Percentiles rank a stretch among this genome's conserved stretches.
Conservation (phyloP, 2,797 vertebrate species). For the Chrysocyon brachyurus region DNA sequence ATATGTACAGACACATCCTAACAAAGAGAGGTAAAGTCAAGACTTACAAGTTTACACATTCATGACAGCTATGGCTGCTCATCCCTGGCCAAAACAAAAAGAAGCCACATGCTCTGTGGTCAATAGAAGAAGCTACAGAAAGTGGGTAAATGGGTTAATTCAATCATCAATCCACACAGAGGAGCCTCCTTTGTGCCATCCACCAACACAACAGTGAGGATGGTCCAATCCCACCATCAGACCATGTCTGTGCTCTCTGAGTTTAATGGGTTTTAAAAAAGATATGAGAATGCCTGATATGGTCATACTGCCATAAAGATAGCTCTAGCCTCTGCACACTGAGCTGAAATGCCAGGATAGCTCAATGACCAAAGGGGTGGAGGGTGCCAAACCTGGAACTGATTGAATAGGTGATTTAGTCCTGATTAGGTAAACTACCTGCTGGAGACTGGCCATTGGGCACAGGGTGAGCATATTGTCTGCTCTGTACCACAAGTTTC, state of each 20-base stretch:
- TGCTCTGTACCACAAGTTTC: not conserved
- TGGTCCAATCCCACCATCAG: accelerated
- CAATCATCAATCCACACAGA: not conserved
- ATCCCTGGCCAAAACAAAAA: not conserved
- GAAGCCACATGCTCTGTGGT: not conserved
- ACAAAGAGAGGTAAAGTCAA: not conserved
- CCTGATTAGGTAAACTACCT: not conserved
- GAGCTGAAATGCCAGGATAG: not conserved
- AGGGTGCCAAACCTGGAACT: not conserved
- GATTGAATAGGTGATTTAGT: not conserved
- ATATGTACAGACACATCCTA: not conserved
- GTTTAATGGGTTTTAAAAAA: not conserved
- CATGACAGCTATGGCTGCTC: not conserved
- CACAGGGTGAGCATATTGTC: not conserved
- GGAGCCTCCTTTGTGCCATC: not conserved
- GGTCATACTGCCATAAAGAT: not conserved
- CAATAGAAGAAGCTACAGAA: not conserved
- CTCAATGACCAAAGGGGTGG: not conserved
- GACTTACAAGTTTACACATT: not conserved
- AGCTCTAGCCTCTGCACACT: not conserved
- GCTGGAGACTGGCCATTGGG: not conserved
- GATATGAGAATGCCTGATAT: not conserved
- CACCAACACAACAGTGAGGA: not conserved
- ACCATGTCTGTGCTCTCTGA: not conserved
- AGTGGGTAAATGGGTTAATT: not conserved